Evolutionary conservation across 2,113 vertebrate species (phyloP).

Genomic region (Leptosomus discolor): DNA sequence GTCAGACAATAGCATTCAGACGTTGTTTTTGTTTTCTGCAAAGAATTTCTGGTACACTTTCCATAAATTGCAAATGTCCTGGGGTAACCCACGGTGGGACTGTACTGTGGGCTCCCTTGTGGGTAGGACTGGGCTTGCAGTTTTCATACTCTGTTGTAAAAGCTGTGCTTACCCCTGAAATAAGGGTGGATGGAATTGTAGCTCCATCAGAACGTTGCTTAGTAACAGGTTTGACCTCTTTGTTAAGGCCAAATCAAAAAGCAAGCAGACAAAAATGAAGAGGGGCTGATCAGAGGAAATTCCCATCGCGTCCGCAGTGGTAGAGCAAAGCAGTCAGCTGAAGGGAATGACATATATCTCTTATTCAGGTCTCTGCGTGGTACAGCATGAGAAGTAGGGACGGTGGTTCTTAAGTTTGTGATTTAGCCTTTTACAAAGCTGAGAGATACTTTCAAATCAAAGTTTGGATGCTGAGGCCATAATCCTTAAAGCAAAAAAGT

Average conservation of each 20-base stretch:
- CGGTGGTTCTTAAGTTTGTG: neutral
- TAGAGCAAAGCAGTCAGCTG: neutral
- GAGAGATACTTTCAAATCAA: neutral
- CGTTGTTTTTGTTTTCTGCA: neutral
- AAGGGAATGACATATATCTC: rapidly evolving
- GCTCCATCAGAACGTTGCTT: constrained; percentile 77
- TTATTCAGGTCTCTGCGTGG: neutral
- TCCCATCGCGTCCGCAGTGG: rapidly evolving
- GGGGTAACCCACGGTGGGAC: neutral
- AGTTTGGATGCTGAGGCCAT: neutral
- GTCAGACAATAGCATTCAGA: neutral
- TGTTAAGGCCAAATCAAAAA: neutral
- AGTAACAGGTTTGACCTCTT: neutral
- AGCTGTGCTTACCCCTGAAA: constrained; percentile 68
- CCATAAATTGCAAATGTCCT: too few species aligned
- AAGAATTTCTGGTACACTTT: neutral
- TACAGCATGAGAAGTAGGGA: neutral
- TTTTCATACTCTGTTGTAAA: neutral
- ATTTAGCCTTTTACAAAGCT: neutral
- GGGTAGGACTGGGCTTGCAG: neutral
- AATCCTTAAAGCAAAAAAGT: neutral
- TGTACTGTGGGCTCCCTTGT: neutral
- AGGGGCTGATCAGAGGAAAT: neutral
- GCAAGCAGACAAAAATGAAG: neutral
- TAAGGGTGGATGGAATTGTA: constrained; percentile 76